A percentile compares a stretch with the other conserved stretches of the same genome.
phyloP scores from a whole-genome alignment of 2,797 vertebrate genomes.

The Hipposideros larvatus region DNA sequence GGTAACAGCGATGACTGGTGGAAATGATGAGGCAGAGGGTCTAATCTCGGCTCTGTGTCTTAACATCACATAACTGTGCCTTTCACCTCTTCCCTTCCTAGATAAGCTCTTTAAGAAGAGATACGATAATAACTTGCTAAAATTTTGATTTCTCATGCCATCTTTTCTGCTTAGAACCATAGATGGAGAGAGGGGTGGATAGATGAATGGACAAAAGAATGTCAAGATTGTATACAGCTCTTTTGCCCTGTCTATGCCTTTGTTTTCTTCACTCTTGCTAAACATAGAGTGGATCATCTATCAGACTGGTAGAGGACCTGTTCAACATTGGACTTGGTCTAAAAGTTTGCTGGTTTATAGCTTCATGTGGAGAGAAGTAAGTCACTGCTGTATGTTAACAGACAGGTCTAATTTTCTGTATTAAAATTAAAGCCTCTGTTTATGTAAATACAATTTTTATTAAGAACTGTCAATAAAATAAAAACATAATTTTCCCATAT shows the following conservation, averaged over 20 bases:
- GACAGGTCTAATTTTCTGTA: not conserved
- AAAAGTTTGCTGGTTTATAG: not conserved
- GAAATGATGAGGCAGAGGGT: not conserved
- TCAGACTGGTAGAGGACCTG: not conserved
- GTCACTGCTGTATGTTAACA: not conserved
- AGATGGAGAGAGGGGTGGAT: not conserved
- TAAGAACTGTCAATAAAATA: slow-evolving; percentile 25
- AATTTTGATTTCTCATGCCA: not conserved
- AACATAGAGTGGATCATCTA: not conserved
- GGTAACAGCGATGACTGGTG: not conserved
- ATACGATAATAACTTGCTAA: not conserved
- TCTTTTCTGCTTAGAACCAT: not conserved
- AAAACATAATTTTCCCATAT: not conserved
- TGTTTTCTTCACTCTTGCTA: not conserved
- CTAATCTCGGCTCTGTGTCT: not conserved
- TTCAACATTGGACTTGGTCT: not conserved
- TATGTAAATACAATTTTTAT: not conserved
- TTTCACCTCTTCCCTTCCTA: not conserved
- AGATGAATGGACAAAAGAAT: not conserved
- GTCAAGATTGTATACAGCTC: not conserved
- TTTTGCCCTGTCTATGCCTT: not conserved
- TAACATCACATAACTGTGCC: not conserved
- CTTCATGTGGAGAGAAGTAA: not conserved
- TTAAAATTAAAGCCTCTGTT: not conserved
- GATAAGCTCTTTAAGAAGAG: not conserved